These are phyloP conservation scores for Bilobella aurantiaca DNA, from an alignment of 1,140 invertebrate species.

Conservation along the genomic window DNA sequence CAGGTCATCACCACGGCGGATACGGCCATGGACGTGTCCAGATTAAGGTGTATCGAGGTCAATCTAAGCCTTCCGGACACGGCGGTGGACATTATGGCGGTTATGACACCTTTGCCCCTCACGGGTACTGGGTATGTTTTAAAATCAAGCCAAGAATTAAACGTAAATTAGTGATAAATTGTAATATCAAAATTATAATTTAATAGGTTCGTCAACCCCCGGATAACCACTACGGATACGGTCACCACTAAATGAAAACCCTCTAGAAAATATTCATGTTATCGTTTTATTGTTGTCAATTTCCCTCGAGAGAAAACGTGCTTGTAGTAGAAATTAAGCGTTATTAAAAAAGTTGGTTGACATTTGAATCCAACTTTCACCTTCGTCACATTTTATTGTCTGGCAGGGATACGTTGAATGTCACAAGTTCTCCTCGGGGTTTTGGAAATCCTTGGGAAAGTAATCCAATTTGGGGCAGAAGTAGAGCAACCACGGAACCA, in stretches of 20 bases:
- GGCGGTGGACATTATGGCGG: conserved; percentile 7
- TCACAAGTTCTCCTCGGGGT: too few species aligned
- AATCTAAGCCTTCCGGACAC: conserved; percentile 24
- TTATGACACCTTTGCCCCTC: conserved; percentile 28
- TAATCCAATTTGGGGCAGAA: not conserved
- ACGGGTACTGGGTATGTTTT: conserved; percentile 29
- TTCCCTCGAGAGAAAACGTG: too few species aligned
- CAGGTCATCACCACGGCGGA: conserved; percentile 15
- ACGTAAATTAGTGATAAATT: too few species aligned
- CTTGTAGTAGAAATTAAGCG: too few species aligned
- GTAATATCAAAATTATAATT: not conserved
- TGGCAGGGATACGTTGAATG: not conserved
- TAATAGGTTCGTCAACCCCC: not conserved
- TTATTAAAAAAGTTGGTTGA: too few species aligned
- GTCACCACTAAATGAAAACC: too few species aligned
- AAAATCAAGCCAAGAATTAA: too few species aligned
- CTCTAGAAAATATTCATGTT: too few species aligned
- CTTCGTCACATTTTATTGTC: not conserved
- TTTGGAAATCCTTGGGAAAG: too few species aligned
- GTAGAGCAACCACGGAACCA: not conserved
- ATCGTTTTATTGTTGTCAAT: too few species aligned
- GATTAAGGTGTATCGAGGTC: conserved; percentile 34
- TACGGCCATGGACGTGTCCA: conserved; percentile 26
- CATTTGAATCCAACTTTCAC: too few species aligned
- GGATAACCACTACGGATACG: not conserved